phyloP scores from a whole-genome alignment of 2,888 invertebrate genomes.

The Fragum whitleyi region DNA sequence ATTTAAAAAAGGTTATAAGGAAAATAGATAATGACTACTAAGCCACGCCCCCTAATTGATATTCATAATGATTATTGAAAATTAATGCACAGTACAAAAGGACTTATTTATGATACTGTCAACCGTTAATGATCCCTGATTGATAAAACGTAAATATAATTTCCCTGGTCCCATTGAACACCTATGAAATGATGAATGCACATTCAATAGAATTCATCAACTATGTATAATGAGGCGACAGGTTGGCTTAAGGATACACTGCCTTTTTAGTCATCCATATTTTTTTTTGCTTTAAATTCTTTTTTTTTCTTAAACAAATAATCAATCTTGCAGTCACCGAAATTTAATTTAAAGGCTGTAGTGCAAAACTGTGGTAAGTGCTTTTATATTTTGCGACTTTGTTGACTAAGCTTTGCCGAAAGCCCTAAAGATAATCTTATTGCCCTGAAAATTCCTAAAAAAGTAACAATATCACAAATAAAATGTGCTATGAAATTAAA shows the following conservation, averaged over 20 bases:
- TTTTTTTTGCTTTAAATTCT: too few relatives aligned
- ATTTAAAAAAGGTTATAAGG: neutral
- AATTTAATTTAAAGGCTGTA: too few relatives aligned
- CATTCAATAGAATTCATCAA: slow-evolving; percentile 18
- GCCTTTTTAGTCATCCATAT: too few relatives aligned
- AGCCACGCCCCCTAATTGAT: neutral
- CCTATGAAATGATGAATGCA: neutral
- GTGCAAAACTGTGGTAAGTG: too few relatives aligned
- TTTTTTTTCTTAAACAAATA: too few relatives aligned
- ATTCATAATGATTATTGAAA: slow-evolving; percentile 10
- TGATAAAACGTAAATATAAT: slow-evolving; percentile 10
- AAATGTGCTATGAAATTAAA: too few relatives aligned
- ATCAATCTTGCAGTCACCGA: too few relatives aligned
- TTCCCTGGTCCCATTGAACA: slow-evolving; percentile 7
- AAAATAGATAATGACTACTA: neutral
- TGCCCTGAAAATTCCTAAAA: too few relatives aligned
- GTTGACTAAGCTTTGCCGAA: too few relatives aligned
- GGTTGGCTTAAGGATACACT: neutral
- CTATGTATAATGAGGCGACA: slow-evolving; percentile 16
- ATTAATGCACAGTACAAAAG: slow-evolving; percentile 1
- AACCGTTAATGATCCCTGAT: neutral
- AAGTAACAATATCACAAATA: too few relatives aligned
- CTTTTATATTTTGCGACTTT: too few relatives aligned
- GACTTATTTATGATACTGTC: slow-evolving; percentile 9
- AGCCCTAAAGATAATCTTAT: too few relatives aligned